A percentile compares a stretch with the other conserved stretches of the same genome.
phyloP scores from a whole-genome alignment of 2,888 invertebrate genomes.

The Cremastobaeus sp. region DNA sequence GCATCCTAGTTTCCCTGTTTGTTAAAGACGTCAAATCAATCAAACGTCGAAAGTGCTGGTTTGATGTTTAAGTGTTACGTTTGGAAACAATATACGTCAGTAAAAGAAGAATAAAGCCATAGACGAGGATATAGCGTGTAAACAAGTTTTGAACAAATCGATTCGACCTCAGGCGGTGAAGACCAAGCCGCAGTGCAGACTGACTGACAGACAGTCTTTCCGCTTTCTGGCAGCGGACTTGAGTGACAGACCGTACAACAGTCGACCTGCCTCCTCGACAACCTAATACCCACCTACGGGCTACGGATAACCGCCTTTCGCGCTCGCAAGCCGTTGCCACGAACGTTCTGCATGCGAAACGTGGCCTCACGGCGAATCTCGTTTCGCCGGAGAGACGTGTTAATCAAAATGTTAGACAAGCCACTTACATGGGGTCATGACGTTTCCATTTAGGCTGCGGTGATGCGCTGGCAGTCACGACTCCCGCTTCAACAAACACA shows the following conservation, averaged over 20 bases:
- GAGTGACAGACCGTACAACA: constrained; percentile 69
- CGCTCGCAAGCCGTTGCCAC: constrained; percentile 63
- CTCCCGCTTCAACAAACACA: constrained; percentile 49
- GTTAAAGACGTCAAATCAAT: constrained; percentile 55
- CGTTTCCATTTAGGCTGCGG: constrained; percentile 76
- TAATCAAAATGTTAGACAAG: constrained; percentile 79
- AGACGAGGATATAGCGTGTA: constrained; percentile 71
- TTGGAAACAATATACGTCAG: constrained; percentile 59
- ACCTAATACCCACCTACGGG: constrained; percentile 77
- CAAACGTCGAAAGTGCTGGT: constrained; percentile 51
- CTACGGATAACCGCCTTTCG: constrained; percentile 68
- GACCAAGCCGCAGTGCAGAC: constrained; percentile 62
- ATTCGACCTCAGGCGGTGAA: constrained; percentile 69
- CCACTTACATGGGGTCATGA: constrained; percentile 77
- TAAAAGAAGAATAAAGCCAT: constrained; percentile 60
- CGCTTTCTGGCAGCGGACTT: constrained; percentile 63
- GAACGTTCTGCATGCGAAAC: constrained; percentile 61
- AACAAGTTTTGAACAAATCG: constrained; percentile 75
- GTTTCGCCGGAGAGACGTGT: constrained; percentile 74
- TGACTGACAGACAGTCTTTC: constrained; percentile 72
- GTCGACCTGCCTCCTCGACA: constrained; percentile 73
- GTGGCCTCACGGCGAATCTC: constrained; percentile 63
- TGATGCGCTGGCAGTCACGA: constrained; percentile 61
- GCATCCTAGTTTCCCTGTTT: constrained; percentile 30
- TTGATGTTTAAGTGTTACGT: constrained; percentile 54